Base-by-base conservation (phyloP, 1,140 invertebrate species). In the Lycorma delicatula region DNA sequence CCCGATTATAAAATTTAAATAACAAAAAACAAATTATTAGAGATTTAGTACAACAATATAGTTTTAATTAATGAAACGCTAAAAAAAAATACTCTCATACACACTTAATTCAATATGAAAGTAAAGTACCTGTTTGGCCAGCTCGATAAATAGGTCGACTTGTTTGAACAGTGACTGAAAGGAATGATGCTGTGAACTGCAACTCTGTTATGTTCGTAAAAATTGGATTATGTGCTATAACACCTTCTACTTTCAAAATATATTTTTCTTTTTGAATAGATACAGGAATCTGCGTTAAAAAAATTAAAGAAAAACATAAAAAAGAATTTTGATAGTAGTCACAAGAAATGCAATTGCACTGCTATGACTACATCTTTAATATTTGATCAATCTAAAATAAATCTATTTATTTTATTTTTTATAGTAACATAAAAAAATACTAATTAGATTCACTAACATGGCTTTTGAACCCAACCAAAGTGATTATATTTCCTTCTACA, bases 71-170 rank as follows among this genome's bases (percentile, higher is more conserved):
- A 16, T 13, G 7, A 12, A 12, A n/a, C 44, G 6, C 44, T 47
- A 13, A 13, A 13, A n/a, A 47, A 12, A 47, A 7, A n/a, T 47
- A 7, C 20, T 20, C 9, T 7, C 6, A 7, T 16, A 6, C 12
- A 12, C 6, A 22, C 12, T 13, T 13, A 51, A 25, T 9, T 51
- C 26, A 7, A 12, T 22, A 26, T 25, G 25, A 6, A 41, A 1
- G 23, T 31, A 44, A 18, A 46, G 56, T 58, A 65, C 64, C 62
- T 56, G 47, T 58, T 57, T 65, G 64, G 1, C 51, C 57, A 18
- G 57, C 28, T 13, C 59, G 27, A 29, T 61, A 65, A 36, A 65
- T 61, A 16, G 64, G 64, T 23, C 62, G 28, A 47, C 57, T 65
- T 12, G 64, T 63, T 47, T 65, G 64, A 20, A 65, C 52, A 26